phyloP scores from a whole-genome alignment of 2,888 invertebrate species.

The Didymodactylos carnosus region DNA sequence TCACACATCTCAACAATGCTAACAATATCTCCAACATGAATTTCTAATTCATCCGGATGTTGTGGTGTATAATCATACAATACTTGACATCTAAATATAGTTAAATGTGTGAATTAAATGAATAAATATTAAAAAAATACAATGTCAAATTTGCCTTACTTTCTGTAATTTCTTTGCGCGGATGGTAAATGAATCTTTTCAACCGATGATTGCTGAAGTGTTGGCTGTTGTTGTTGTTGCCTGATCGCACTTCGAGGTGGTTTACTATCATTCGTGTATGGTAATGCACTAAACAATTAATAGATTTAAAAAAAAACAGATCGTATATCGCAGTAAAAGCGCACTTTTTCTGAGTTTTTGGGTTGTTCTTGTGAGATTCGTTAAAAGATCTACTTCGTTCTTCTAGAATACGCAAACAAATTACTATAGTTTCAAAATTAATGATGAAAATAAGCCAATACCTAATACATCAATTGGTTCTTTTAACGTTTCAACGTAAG shows the following conservation, averaged over 20 bases:
- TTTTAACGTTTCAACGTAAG: slow-evolving; percentile 65
- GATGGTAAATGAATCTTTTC: background rate
- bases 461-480: slow-evolving; percentile 48
- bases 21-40: slow-evolving; percentile 68
- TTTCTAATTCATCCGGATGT: slow-evolving; percentile 83
- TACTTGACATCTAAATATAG: slow-evolving; percentile 58
- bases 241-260: background rate
- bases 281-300: background rate
- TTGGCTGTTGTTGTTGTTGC: background rate
- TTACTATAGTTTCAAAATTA: no score
- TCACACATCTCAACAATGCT: slow-evolving; percentile 93
- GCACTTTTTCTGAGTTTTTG: no score
- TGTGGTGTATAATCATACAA: slow-evolving; percentile 86
- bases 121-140: background rate
- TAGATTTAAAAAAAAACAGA: background rate
- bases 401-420: no score
- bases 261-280: background rate
- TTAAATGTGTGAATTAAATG: background rate
- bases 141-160: background rate
- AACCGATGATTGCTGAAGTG: background rate
- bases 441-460: no score
- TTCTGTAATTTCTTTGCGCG: background rate
- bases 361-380: no score
- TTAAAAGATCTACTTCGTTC: no score
- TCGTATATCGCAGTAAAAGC: background rate